Base-by-base conservation (phyloP, 2,888 invertebrate species). In the Drepana falcataria region DNA sequence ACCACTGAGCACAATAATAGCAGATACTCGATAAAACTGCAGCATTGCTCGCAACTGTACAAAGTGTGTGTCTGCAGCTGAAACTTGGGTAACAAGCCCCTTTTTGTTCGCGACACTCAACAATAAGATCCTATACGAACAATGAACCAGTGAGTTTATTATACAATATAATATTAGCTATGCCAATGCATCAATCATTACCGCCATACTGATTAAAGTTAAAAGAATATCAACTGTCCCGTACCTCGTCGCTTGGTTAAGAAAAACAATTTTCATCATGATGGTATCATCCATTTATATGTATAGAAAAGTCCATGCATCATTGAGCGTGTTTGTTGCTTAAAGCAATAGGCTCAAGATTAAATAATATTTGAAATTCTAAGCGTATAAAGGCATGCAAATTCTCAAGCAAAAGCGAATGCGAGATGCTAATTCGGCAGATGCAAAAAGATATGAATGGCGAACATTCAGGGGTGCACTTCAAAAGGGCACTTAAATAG, bases 391-490 rank as follows among this genome's bases (percentile, higher is more conserved):
- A 53, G 55, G 53, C 49, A 58, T 58, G 60, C 52, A 56, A 60
- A 58, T 60, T 51, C 34, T 7, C 21, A 51, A 51, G 44, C 44
- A 44, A 44, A 44, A 2, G 41, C 35, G 47, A n/a, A 35, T 37
- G 37, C 44, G 44, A 9, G 44, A 68, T 69, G 68, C 59, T 68
- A 69, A 68, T 68, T 61, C 57, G 54, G 56, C 54, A 55, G 53
- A 54, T 59, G 58, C 52, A 53, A 49, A 61, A 59, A 53, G 56
- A 49, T 55, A 72, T 71, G 71, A 71, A 72, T 71, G 56, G 63
- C 52, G 60, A 56, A 54, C 56, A 51, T 41, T 56, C 60, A 35
- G 35, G 47, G 62, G 71, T 60, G 63, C 68, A 69, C 55, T 60
- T 60, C 59, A 65, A 74, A 64, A 59, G 66, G 57, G 56, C 55